Conservation (phyloP, 2,113 vertebrate genomes). For the Dinomys branickii region DNA sequence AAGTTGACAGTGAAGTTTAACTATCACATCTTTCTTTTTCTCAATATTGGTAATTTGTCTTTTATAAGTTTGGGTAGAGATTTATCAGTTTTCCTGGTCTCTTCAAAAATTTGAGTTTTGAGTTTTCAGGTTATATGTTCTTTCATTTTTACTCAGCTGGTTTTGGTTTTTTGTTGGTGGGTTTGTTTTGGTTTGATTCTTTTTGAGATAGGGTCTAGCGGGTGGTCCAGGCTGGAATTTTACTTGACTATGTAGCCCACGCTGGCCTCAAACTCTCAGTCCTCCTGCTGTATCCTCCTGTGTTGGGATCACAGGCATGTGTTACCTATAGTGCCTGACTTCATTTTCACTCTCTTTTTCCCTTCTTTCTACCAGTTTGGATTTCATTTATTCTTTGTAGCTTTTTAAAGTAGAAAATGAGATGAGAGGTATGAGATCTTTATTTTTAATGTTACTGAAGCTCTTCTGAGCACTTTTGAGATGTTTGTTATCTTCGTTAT, state of each 20-base stretch:
- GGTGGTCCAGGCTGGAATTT: neutral
- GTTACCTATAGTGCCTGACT: neutral
- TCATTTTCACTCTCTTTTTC: neutral
- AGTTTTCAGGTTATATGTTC: neutral
- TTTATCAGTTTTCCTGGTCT: constrained; percentile 11
- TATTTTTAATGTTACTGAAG: constrained; percentile 5
- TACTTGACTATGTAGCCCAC: neutral
- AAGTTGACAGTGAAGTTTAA: neutral
- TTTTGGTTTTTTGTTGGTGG: neutral
- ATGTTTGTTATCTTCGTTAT: neutral
- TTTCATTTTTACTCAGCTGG: neutral
- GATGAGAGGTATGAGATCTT: neutral
- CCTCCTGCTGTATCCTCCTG: neutral
- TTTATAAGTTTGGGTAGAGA: neutral
- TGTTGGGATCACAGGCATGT: neutral
- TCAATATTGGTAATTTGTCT: neutral
- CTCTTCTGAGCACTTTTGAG: neutral
- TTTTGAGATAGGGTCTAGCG: neutral
- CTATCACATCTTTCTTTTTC: neutral
- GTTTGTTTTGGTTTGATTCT: neutral
- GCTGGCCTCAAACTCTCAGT: neutral
- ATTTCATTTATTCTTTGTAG: neutral
- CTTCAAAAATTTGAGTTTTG: constrained; percentile 10
- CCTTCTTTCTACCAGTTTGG: neutral
- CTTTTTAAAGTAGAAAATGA: constrained; percentile 14